A percentile compares a stretch with the other conserved stretches of the same genome.
Conservation (phyloP, 2,888 invertebrate species). For the Lordiphosa fenestrarum region DNA sequence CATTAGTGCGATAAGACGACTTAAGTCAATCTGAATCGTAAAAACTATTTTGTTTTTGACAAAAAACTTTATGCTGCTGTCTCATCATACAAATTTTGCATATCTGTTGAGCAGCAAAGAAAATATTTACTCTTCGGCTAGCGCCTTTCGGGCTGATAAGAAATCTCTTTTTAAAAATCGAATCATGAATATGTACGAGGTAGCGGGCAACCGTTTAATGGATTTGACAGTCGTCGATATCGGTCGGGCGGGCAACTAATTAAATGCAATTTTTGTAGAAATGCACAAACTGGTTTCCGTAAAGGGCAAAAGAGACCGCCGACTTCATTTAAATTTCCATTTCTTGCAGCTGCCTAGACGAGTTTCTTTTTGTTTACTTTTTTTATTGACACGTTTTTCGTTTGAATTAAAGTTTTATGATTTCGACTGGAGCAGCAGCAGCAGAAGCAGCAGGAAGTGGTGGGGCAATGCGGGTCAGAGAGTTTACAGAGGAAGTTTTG, state of each 20-base stretch:
- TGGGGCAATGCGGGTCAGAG: conserved; percentile 34
- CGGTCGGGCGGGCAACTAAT: conserved; percentile 33
- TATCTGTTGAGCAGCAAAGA: conserved; percentile 35
- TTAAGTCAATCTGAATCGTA: conserved; percentile 47
- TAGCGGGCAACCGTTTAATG: conserved; percentile 40
- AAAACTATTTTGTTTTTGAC: conserved; percentile 20
- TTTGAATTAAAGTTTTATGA: conserved; percentile 56
- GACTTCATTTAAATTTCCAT: conserved; percentile 26
- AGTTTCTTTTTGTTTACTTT: conserved; percentile 35
- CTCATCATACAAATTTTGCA: conserved; percentile 52
- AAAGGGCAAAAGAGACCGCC: conserved; percentile 34
- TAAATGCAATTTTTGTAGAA: conserved; percentile 57
- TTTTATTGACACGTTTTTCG: conserved; percentile 52
- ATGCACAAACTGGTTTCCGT: conserved; percentile 48
- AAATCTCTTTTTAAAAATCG: conserved; percentile 27
- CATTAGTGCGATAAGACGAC: conserved; percentile 60
- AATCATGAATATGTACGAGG: conserved; percentile 55
- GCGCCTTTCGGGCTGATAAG: conserved; percentile 41
- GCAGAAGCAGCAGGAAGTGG: conserved; percentile 29
- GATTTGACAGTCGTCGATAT: conserved; percentile 34
- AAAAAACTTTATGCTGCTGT: conserved; percentile 34
- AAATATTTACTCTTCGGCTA: conserved; percentile 41
- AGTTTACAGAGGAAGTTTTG: conserved; percentile 57
- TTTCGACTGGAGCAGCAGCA: background rate
- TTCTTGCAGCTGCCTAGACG: conserved; percentile 39